Evolutionary conservation across 2,888 invertebrate genomes (phyloP), one percentile per base, ranked within the genome.

Genomic region (Apodemia duryi): DNA sequence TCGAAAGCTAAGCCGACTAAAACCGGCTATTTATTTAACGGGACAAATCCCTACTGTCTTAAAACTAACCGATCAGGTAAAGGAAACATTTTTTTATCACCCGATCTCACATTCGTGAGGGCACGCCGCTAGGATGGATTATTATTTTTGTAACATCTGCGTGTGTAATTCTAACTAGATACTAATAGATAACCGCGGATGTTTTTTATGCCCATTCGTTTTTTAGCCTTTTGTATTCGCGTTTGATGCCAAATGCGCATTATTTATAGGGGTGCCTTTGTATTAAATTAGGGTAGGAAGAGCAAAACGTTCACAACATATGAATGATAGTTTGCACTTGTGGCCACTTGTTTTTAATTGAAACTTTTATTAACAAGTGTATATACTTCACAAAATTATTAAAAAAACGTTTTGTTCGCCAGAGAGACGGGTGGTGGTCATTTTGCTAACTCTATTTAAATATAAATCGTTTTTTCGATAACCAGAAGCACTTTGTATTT

Each of bases 121-220:
- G 69, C 63, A 66, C 69, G 74, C 70, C 68, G 67, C 68, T 65
- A 71, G 62, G 71, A 73, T 77, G 84, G 88, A 89, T 91, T 90
- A 90, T 87, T 86, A 86, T 86, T 84, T 83, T 76, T 76, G 83
- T 85, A 88, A 88, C 90, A 90, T 90, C 88, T 91, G 90, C 87
- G 86, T 81, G 74, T 79, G 83, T 83, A 85, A 84, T 83, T 83
- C 85, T 86, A 90, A 90, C 89, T 89, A 88, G 91, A 91, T 88
- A 91, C 88, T 88, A 89, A 91, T 90, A 91, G 90, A 89, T 89
- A 89, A 88, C 89, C 87, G 81, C 91, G 86, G 88, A 84, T 90
- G 91, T 77, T 91, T 91, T 91, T 91, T 91, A 91, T 90, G 82
- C 77, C 78, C 75, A 75, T 77, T 80, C 79, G 80, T 80, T 88